Evolutionary conservation across 2,888 invertebrate species (phyloP), one percentile per base, ranked within the genome.

Genomic region (Polia nebulosa): DNA sequence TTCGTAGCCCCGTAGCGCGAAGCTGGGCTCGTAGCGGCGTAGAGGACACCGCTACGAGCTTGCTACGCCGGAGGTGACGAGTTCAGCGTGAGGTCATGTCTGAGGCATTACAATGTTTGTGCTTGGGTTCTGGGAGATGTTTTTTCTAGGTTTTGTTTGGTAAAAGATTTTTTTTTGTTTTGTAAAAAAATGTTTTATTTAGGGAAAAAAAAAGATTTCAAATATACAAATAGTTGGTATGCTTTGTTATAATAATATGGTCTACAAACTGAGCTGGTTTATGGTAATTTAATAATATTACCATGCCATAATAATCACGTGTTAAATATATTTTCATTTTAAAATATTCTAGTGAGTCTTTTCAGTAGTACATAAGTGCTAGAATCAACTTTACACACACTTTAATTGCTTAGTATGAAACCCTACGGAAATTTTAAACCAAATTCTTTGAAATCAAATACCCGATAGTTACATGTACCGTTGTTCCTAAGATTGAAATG

Each of bases 1-100:
- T 80, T 59, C 78, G 77, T 76, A 78, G 84, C 81, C 78, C 56
- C 68, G 78, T 83, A 81, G 83, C 80, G n/a, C n/a, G n/a, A n/a
- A n/a, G n/a, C n/a, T n/a, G n/a, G 25, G 66, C 76, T 81, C 76
- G 78, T 83, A 83, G 84, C 77, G 80, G 72, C 15, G n/a, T 1
- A 3, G 49, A n/a, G n/a, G n/a, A n/a, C n/a, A n/a, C 45, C n/a
- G 49, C 49, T 49, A n/a, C 6, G 32, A 34, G 68, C 75, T 27
- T 78, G 58, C 71, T 68, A 68, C 29, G 75, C 75, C 77, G 76
- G 64, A 75, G 79, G 81, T 82, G 83, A 78, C 49, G 66, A 51
- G 78, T 81, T 84, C 79, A 81, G 22, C 39, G 41, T 17, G 59
- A 72, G 81, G 77, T 81, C 73, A 83, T 22, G 51, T 58, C 62